Base-by-base conservation (phyloP, 2,113 vertebrate genomes). In the Cebus imitator region DNA sequence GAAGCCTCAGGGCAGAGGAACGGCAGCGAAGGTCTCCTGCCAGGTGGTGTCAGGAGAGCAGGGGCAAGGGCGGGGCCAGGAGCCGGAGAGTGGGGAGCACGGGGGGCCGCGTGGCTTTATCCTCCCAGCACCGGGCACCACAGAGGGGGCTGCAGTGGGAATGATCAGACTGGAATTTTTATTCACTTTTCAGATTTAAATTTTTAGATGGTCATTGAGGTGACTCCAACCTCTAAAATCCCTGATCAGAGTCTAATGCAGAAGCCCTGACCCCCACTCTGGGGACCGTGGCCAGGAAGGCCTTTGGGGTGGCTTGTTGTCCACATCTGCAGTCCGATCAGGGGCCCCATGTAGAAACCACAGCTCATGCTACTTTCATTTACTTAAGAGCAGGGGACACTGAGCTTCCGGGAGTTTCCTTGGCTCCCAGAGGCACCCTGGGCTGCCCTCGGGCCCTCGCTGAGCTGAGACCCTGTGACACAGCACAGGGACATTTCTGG, bases 211-310 rank as follows among this genome's bases (percentile, higher is more conserved):
- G 48, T 21, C 61, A 23, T 35, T 17, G 61, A 23, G 27, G 61
- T 23, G 61, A 91, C 2, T 4, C 25, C 73, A 73, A 30, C 32
- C 37, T 90, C 55, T 64, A 10, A 78, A 37, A 87, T 16, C n/a
- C 16, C 85, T 45, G 37, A 43, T 37, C 4, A 0, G 3, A 37
- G 25, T 20, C 35, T 20, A 52, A 25, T 5, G 4, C 40, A 21
- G 68, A 48, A 12, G 82, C 57, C 5, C 82, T 43, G 43, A 25
- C 25, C 57, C 7, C 6, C n/a, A 16, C 8, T 30, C 43, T 57
- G 16, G 89, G 61, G 70, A 30, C 48, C 0, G 12, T 5, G 48
- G 5, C 2, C 1, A 0, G 45, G 35, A 55, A 4, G 18, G 7
- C 27, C 72, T 17, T 14, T 32, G 57, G 35, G 82, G 27, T 21